A percentile compares a stretch with the other conserved stretches of the same genome.
These are phyloP conservation scores for Sus scrofa DNA, from an alignment of 2,113 vertebrate species.

Conservation along the genomic window T2T-Sscrofa CM000820.6:95140001-95140500, in stretches of 20 bases:
- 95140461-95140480: not conserved
- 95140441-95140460: not conserved
- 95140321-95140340: not conserved
- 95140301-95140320: not conserved
- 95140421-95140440: not conserved
- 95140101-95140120: not conserved
- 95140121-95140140: not conserved
- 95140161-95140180: not conserved
- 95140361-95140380: not conserved
- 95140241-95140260: not conserved
- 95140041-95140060: not conserved
- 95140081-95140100: not conserved
- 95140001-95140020: not conserved
- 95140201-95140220: not conserved
- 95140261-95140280: not conserved
- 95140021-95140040: not conserved
- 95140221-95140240: not conserved
- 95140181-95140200: not conserved
- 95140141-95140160: constrained; percentile 36
- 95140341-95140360: not conserved
- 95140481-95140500: not conserved
- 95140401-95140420: not conserved
- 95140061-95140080: not conserved
- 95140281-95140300: not conserved
- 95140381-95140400: not conserved